Evolutionary conservation across 2,113 vertebrate species (phyloP).

Genomic region (Mesocricetus auratus): DNA sequence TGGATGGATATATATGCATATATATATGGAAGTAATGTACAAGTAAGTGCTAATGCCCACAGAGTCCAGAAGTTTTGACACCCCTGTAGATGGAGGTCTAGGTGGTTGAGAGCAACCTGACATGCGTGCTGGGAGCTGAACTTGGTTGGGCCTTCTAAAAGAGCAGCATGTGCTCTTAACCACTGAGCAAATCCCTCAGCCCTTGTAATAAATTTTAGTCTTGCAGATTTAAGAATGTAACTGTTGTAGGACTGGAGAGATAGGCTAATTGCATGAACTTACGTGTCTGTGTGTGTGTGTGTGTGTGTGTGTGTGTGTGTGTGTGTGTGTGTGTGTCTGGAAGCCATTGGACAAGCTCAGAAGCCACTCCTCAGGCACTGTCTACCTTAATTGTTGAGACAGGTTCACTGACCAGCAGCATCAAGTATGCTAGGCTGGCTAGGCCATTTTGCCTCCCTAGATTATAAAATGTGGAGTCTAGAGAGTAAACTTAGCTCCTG

Average conservation of each 20-base stretch:
- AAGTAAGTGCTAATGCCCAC: neutral
- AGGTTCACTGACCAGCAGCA: neutral
- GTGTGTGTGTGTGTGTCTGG: neutral
- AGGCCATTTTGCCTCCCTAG: neutral
- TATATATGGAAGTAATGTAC: neutral
- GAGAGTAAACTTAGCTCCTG: too few relatives aligned
- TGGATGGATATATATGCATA: too few relatives aligned
- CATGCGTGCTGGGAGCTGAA: neutral
- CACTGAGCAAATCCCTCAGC: neutral
- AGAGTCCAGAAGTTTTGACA: neutral
- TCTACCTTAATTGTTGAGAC: neutral
- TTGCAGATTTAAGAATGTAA: neutral
- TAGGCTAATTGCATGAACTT: too few relatives aligned
- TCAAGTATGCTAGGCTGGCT: neutral
- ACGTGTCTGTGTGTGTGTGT: too few relatives aligned
- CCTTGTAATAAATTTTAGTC: neutral
- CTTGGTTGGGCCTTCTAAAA: neutral
- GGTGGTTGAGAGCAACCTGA: neutral
- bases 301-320: too few relatives aligned
- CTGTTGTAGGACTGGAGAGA: neutral
- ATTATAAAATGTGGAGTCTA: neutral
- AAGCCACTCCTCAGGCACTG: neutral
- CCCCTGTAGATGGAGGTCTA: neutral
- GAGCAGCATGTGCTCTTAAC: neutral
- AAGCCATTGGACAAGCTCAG: too few relatives aligned